Evolutionary conservation across 1,140 invertebrate genomes (phyloP).

Genomic region (Drosophila athabasca): DNA sequence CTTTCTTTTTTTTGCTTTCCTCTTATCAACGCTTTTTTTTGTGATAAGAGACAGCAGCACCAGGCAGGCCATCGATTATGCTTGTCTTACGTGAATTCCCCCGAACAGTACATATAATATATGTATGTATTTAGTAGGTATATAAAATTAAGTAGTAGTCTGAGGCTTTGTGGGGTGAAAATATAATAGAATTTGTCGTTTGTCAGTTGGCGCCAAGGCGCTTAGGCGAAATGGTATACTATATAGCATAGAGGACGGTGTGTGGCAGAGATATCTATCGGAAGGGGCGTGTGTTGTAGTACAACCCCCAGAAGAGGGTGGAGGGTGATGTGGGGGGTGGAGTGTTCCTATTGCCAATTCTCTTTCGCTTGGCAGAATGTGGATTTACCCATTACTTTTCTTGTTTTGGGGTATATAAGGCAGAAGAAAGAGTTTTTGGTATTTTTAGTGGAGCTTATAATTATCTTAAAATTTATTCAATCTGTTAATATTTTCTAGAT

Average conservation of each 20-base stretch:
- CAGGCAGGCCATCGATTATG: constrained; percentile 46
- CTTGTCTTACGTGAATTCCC: constrained; percentile 57
- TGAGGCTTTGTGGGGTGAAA: constrained; percentile 31
- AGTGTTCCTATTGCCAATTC: constrained; percentile 37
- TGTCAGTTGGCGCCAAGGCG: constrained; percentile 58
- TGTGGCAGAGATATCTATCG: constrained; percentile 30
- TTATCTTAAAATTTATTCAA: too few relatives aligned
- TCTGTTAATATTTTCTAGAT: too few relatives aligned
- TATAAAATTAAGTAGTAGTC: constrained; percentile 12
- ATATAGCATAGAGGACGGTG: background rate
- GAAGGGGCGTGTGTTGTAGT: constrained; percentile 26
- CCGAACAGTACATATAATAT: constrained; percentile 6
- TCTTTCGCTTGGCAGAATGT: constrained; percentile 18
- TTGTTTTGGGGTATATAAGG: too few relatives aligned
- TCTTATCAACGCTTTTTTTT: constrained; percentile 31
- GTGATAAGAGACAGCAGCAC: constrained; percentile 34
- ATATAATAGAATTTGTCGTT: constrained; percentile 45
- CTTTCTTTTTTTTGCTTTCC: constrained; percentile 3
- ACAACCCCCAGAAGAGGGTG: too few relatives aligned
- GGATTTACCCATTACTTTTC: too few relatives aligned
- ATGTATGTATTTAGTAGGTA: background rate
- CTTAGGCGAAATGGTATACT: constrained; percentile 42
- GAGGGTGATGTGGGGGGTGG: background rate
- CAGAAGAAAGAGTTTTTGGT: too few relatives aligned
- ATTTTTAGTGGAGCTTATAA: too few relatives aligned